Percentiles rank a stretch among this genome's conserved stretches.
Conservation (phyloP, 1,140 invertebrate species). For the Belonocnema kinseyi region DNA sequence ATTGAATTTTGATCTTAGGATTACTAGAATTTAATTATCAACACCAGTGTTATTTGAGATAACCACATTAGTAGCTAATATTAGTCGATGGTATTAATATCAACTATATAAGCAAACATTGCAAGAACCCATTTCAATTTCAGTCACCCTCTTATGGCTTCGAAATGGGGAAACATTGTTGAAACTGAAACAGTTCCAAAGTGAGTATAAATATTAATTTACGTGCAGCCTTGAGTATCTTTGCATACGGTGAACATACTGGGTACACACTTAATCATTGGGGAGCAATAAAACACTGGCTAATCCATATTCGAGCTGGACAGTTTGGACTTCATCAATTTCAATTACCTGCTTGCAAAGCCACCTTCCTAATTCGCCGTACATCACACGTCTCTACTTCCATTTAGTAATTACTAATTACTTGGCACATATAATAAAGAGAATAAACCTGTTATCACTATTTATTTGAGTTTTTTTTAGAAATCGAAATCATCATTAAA, state of each 20-base stretch:
- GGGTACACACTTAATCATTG: neutral
- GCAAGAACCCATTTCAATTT: slow-evolving; percentile 12
- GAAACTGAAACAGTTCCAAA: slow-evolving; percentile 26
- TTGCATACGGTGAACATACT: neutral
- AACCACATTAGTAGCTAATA: too few relatives aligned
- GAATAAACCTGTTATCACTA: neutral
- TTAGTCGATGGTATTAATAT: too few relatives aligned
- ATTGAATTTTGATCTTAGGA: too few relatives aligned
- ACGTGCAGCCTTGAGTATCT: slow-evolving; percentile 15
- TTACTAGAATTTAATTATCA: too few relatives aligned
- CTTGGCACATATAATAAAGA: neutral
- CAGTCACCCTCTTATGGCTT: neutral
- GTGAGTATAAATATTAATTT: slow-evolving; percentile 30
- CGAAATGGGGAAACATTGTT: slow-evolving; percentile 22
- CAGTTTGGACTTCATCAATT: slow-evolving; percentile 29
- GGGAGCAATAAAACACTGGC: slow-evolving; percentile 25
- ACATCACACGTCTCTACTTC: slow-evolving; percentile 10
- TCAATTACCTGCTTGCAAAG: slow-evolving; percentile 22
- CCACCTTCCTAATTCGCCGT: slow-evolving; percentile 12
- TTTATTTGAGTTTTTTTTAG: too few relatives aligned
- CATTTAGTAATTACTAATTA: slow-evolving; percentile 17
- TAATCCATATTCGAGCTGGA: slow-evolving; percentile 22
- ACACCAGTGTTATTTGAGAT: too few relatives aligned
- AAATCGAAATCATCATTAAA: too few relatives aligned
- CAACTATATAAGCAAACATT: slow-evolving; percentile 5